Evolutionary conservation across 1,140 invertebrate species (phyloP), one percentile per base, ranked within the genome.

Genomic region (Asobara japonica): DNA sequence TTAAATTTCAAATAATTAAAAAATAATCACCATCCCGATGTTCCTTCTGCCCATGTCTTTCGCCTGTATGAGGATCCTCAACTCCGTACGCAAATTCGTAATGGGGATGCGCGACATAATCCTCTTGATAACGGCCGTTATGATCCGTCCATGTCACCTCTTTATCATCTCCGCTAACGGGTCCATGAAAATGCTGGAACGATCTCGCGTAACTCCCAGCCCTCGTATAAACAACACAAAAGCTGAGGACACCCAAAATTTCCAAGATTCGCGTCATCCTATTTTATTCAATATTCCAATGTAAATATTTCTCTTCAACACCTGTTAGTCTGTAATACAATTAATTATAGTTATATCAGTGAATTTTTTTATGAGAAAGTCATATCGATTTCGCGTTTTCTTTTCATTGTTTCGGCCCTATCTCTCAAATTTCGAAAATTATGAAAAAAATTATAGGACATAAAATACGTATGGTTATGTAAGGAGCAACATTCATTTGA

Each of bases 41-140:
- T 77, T 92, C 91, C 56, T 88, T 86, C 76, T 91, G 91, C 0
- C 89, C 88, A 74, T 92, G 91, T 76, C 89, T 89, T 79, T 92
- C 91, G 20, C 90, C 90, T 8, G 91, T 92, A 65, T 89, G 81
- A 20, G 89, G 88, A 75, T 92, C 91, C 74, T 90, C 89, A 13
- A 92, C 90, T 0, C 90, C 91, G 76, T 92, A 92, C 76, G 90
- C 90, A 80, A 91, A 91, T 74, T 88, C 85, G 83, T 91, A 92
- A 75, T 86, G 85, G 13, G 88, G 88, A 70, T 88, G 86, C 16
- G 88, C 88, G 16, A 87, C 80, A 72, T 82, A 86, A 76, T 87
- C 83, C 51, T 79, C 77, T 56, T 85, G 77, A n/a, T 80, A 65
- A 22, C 80, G 76, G 4, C 85, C 86, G 22, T 84, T 78, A 29